These are phyloP conservation scores for Coranthus polyacanthus DNA, from an alignment of 2,797 vertebrate genomes.

Conservation along the genomic window DNA sequence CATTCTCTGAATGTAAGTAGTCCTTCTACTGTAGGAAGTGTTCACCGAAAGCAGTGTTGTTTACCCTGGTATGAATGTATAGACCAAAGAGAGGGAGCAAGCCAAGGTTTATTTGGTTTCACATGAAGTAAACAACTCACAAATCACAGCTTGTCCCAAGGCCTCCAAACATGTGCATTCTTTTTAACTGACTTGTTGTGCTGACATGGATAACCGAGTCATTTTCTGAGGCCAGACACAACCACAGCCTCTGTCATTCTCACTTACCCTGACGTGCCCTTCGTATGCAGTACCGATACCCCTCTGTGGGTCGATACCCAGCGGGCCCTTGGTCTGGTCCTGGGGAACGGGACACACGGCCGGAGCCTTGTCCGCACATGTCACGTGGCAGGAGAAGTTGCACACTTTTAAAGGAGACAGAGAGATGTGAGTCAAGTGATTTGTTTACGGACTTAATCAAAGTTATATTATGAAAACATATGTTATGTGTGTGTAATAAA, in stretches of 20 bases:
- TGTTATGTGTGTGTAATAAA: too few species aligned
- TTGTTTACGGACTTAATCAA: too few species aligned
- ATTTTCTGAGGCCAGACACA: neutral
- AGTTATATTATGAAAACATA: too few species aligned
- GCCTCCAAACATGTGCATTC: neutral
- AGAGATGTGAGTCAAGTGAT: neutral
- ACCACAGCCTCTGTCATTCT: neutral
- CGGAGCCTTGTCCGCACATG: conserved; percentile 98
- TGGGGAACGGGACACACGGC: conserved; percentile 95
- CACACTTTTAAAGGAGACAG: conserved; percentile 86
- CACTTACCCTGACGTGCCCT: conserved; percentile 93
- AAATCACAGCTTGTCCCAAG: neutral
- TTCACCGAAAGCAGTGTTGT: neutral
- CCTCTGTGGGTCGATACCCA: conserved; percentile 97
- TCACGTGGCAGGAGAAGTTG: conserved; percentile 98
- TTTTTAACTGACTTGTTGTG: neutral
- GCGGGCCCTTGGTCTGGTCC: conserved; percentile 95
- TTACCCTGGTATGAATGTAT: neutral
- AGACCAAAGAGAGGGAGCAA: neutral
- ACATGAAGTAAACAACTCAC: conserved; percentile 11
- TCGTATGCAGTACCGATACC: conserved; percentile 98
- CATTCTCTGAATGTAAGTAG: too few species aligned
- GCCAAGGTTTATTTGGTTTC: neutral
- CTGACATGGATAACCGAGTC: neutral
- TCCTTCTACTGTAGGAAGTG: too few species aligned